A percentile compares a stretch with the other conserved stretches of the same genome.
These are phyloP conservation scores for Lagodon rhomboides DNA, from an alignment of 2,797 vertebrate genomes.

Conservation along the genomic window DNA sequence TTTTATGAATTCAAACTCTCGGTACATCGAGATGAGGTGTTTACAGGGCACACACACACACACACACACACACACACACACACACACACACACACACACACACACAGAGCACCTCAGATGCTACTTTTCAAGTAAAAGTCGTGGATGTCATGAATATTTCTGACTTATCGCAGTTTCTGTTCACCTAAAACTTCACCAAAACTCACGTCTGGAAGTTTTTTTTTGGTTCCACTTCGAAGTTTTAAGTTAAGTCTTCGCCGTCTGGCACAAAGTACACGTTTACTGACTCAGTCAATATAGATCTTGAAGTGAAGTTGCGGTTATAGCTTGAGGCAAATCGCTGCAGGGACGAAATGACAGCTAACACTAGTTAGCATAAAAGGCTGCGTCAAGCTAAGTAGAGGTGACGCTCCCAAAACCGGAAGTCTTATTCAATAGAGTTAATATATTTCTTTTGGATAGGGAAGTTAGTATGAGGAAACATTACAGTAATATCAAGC, in stretches of 20 bases:
- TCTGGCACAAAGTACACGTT: not conserved
- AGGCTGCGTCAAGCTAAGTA: slow-evolving; percentile 35
- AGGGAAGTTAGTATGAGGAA: not conserved
- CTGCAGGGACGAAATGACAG: slow-evolving; percentile 15
- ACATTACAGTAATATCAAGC: not conserved
- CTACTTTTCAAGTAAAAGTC: not conserved
- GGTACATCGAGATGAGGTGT: not conserved
- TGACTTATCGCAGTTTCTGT: not conserved
- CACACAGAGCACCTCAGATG: not conserved
- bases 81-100: not conserved
- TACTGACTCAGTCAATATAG: not conserved
- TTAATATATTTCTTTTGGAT: not conserved
- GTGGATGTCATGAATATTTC: not conserved
- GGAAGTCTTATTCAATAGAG: slow-evolving; percentile 28
- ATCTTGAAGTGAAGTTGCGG: not conserved
- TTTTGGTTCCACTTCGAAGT: too few relatives aligned
- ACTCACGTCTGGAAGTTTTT: not conserved
- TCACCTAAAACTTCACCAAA: slow-evolving; percentile 8
- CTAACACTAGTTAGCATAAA: slow-evolving; percentile 50
- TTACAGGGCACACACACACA: not conserved
- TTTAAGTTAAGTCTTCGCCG: not conserved
- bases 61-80: too few relatives aligned
- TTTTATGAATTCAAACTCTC: not conserved
- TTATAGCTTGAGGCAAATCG: not conserved
- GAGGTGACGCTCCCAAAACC: not conserved